Percentiles rank a stretch among this genome's conserved stretches.
Evolutionary conservation across 2,888 invertebrate genomes (phyloP).

Genomic region (Pimpla rufipes): DNA sequence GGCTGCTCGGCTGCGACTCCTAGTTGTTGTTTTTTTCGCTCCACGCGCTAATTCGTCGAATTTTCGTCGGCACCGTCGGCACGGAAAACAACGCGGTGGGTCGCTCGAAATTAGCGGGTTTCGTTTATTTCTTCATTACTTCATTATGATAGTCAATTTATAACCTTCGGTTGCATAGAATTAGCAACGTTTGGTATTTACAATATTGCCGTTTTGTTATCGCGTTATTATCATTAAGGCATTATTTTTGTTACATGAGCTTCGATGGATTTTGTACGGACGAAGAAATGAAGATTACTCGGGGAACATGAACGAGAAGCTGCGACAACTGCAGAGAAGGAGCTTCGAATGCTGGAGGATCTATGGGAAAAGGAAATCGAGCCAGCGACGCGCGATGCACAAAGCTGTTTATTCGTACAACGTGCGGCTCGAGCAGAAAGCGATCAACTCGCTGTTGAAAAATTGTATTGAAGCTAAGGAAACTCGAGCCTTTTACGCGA

Average conservation of each 20-base stretch:
- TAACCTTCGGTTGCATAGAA: not conserved
- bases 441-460: slow-evolving; percentile 63
- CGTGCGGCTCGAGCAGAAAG: slow-evolving; percentile 63
- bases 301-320: slow-evolving; percentile 16
- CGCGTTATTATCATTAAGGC: not conserved
- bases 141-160: too few relatives aligned
- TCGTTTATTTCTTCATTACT: too few relatives aligned
- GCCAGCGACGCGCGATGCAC: slow-evolving; percentile 47
- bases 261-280: not conserved
- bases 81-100: too few relatives aligned
- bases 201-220: not conserved
- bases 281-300: not conserved
- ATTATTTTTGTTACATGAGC: not conserved
- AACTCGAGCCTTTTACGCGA: not conserved
- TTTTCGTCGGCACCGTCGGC: too few relatives aligned
- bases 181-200: not conserved
- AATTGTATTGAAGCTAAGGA: slow-evolving; percentile 51
- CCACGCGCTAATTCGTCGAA: not conserved
- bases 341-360: slow-evolving; percentile 70
- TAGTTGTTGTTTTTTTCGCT: not conserved
- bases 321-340: slow-evolving; percentile 7
- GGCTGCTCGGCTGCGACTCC: not conserved
- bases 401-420: slow-evolving; percentile 69
- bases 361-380: slow-evolving; percentile 68
- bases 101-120: too few relatives aligned